Conservation (phyloP, 1,140 invertebrate genomes). For the Scaptodrosophila lebanonensis region DNA sequence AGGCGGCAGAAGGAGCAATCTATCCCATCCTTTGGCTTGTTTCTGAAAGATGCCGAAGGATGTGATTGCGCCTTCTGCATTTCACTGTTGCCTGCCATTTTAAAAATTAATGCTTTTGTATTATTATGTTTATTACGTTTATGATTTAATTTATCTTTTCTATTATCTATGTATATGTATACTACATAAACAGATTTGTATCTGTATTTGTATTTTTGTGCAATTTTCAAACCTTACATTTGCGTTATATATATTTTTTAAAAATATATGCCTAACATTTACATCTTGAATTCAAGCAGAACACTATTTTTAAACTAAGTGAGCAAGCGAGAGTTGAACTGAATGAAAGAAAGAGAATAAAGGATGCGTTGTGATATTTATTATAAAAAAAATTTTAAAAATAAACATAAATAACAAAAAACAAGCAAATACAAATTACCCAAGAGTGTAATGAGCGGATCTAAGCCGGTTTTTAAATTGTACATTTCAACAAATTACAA, state of each 20-base stretch:
- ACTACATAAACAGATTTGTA: slow-evolving; percentile 30
- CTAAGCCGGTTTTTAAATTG: slow-evolving; percentile 74
- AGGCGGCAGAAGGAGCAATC: no score
- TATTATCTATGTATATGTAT: slow-evolving; percentile 32
- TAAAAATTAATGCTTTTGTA: slow-evolving; percentile 65
- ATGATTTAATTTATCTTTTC: slow-evolving; percentile 53
- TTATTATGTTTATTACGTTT: slow-evolving; percentile 72
- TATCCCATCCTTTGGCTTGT: no score
- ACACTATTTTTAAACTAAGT: slow-evolving; percentile 1
- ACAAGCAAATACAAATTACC: slow-evolving; percentile 28
- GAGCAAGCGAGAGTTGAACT: slow-evolving; percentile 17
- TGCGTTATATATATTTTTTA: slow-evolving; percentile 65
- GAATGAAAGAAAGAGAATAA: slow-evolving; percentile 30
- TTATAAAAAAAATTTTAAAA: slow-evolving; percentile 61
- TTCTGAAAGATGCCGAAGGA: no score
- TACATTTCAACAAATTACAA: slow-evolving; percentile 60
- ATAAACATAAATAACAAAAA: slow-evolving; percentile 31
- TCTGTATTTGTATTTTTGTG: slow-evolving; percentile 61
- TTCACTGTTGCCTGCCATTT: slow-evolving; percentile 12
- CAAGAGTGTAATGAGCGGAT: slow-evolving; percentile 66
- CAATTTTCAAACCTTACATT: slow-evolving; percentile 71
- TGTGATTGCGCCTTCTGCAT: no score
- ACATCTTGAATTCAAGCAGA: slow-evolving; percentile 12
- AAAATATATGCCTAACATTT: slow-evolving; percentile 61
- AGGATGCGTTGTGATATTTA: slow-evolving; percentile 76